These are phyloP conservation scores for Seira sanloemensis DNA, from an alignment of 2,888 invertebrate genomes.

Conservation along the genomic window DNA sequence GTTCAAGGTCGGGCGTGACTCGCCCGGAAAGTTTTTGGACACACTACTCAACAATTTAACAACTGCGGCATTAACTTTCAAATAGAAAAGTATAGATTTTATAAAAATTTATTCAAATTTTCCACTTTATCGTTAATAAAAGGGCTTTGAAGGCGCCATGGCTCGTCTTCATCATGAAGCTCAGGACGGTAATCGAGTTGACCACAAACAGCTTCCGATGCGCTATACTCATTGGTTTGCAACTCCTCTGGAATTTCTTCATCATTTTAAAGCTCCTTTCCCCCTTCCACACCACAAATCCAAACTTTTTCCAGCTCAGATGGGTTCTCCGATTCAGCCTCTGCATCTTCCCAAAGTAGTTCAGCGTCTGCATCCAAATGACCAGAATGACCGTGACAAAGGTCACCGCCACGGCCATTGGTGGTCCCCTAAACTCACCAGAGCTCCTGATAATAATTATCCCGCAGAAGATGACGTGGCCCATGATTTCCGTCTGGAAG, in stretches of 20 bases:
- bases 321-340: conserved; percentile 29
- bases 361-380: conserved; percentile 22
- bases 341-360: conserved; percentile 33
- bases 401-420: not conserved
- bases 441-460: not conserved
- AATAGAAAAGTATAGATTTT: no score
- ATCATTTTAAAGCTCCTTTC: not conserved
- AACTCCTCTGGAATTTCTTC: conserved; percentile 33
- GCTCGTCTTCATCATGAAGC: conserved; percentile 33
- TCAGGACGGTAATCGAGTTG: conserved; percentile 20
- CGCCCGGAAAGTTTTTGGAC: not conserved
- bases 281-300: not conserved
- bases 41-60: not conserved
- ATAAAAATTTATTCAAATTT: no score
- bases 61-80: not conserved
- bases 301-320: conserved; percentile 17
- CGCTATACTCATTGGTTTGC: conserved; percentile 27
- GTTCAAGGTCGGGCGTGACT: not conserved
- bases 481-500: not conserved
- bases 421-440: not conserved
- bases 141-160: conserved; percentile 35
- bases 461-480: not conserved
- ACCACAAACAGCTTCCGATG: conserved; percentile 44
- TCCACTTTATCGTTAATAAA: conserved; percentile 4
- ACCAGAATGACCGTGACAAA: not conserved